These are phyloP conservation scores for Fulmarus glacialis DNA, from an alignment of 2,113 vertebrate genomes.

Conservation along the genomic window DNA sequence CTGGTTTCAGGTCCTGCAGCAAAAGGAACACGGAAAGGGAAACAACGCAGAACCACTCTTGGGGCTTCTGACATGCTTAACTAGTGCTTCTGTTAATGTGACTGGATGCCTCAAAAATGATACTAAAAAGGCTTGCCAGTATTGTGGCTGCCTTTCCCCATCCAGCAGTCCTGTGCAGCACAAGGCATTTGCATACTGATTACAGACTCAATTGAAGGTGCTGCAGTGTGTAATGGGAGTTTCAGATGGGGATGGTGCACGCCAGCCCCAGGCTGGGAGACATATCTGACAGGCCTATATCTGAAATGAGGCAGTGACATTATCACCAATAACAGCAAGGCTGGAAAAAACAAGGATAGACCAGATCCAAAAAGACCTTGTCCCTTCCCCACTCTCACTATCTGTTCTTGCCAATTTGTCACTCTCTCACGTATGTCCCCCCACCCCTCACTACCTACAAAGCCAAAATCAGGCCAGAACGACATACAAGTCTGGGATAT, in stretches of 20 bases:
- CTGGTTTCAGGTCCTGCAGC: neutral
- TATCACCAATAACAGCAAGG: neutral
- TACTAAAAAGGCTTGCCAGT: neutral
- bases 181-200: slow-evolving; percentile 3
- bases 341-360: neutral
- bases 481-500: neutral
- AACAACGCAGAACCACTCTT: neutral
- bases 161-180: neutral
- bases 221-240: neutral
- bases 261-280: neutral
- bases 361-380: neutral
- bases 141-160: neutral
- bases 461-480: neutral
- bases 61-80: neutral
- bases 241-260: neutral
- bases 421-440: neutral
- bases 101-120: neutral
- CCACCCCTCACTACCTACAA: neutral
- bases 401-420: neutral
- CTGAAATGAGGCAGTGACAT: neutral
- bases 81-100: neutral
- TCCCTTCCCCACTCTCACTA: neutral
- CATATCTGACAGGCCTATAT: neutral
- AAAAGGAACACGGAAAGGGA: neutral
- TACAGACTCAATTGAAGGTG: neutral